These are phyloP conservation scores for Hypotaenidia philippensis DNA, from an alignment of 2,797 vertebrate genomes.

Conservation along the genomic window DNA sequence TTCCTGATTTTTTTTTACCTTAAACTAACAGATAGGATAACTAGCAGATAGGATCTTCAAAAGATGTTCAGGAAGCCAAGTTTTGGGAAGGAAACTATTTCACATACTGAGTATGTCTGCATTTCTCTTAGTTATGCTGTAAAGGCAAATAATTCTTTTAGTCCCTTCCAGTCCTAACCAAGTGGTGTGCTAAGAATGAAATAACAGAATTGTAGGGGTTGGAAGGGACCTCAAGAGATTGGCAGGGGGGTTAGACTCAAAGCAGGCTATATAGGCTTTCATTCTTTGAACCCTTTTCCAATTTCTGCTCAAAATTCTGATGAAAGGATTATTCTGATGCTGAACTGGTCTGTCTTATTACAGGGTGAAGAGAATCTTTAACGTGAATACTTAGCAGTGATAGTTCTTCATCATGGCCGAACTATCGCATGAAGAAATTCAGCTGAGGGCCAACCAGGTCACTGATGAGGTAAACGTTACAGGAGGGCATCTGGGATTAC, in stretches of 20 bases:
- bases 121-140: background rate
- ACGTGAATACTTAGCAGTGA: background rate
- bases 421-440: slow-evolving; percentile 89
- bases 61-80: background rate
- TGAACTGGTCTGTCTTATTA: background rate
- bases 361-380: slow-evolving; percentile 22
- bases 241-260: too few relatives aligned
- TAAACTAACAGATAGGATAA: background rate
- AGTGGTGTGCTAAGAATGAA: background rate
- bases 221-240: too few relatives aligned
- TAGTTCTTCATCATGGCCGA: slow-evolving; percentile 87
- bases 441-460: slow-evolving; percentile 89
- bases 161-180: background rate
- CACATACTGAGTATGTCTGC: background rate
- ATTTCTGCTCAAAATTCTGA: background rate
- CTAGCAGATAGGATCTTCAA: background rate
- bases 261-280: background rate
- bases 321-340: background rate
- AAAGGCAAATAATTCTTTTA: background rate
- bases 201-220: too few relatives aligned
- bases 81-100: background rate
- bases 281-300: background rate
- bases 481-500: background rate
- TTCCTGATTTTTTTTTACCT: background rate
- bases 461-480: slow-evolving; percentile 91